These are phyloP conservation scores for Vulpes ferrilata DNA, from an alignment of 2,113 vertebrate species.

Conservation along the genomic window DNA sequence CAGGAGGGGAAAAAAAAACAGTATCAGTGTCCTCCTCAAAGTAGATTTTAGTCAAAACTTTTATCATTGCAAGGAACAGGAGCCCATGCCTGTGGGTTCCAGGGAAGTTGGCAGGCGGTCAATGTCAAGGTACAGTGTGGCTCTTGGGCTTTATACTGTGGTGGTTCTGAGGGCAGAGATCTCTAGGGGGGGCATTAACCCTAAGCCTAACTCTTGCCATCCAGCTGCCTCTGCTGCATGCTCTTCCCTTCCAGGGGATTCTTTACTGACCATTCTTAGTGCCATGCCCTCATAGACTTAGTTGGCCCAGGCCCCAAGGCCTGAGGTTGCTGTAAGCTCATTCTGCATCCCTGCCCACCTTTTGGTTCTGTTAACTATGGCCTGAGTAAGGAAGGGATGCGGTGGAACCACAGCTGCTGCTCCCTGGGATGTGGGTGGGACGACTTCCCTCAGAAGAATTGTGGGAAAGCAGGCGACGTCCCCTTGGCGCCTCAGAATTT, in stretches of 20 bases:
- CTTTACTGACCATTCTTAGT: neutral
- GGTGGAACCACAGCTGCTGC: neutral
- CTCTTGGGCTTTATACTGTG: neutral
- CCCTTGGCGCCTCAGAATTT: neutral
- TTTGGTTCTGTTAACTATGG: neutral
- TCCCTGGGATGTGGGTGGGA: neutral
- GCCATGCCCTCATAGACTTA: no score
- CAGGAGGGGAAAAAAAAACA: neutral
- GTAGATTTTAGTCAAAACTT: neutral
- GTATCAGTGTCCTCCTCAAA: neutral
- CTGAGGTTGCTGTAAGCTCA: neutral
- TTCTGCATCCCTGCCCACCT: neutral
- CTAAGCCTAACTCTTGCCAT: neutral
- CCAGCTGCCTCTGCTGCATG: neutral
- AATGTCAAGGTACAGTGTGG: neutral
- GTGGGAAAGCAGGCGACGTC: neutral
- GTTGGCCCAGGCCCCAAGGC: neutral
- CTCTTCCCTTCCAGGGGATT: neutral
- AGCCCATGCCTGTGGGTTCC: neutral
- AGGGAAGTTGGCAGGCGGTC: neutral
- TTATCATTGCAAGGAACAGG: neutral
- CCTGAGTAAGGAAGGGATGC: neutral
- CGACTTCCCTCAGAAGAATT: neutral
- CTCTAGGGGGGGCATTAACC: neutral
- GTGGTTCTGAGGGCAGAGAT: rapidly evolving